Evolutionary conservation across 2,888 invertebrate genomes (phyloP).

Genomic region (Nemapogon koenigi): DNA sequence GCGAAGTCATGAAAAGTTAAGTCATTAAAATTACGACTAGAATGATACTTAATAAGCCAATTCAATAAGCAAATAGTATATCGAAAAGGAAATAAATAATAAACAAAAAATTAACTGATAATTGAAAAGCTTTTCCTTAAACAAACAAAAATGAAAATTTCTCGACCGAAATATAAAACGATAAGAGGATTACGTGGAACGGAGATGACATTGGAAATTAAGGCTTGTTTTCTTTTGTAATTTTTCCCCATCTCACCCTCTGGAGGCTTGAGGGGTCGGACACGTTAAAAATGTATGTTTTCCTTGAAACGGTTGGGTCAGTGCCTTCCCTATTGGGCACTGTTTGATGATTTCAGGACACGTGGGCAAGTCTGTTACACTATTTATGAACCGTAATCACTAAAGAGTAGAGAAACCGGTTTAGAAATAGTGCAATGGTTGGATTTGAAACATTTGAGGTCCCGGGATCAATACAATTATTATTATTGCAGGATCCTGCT

Average conservation of each 20-base stretch:
- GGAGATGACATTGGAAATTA: conserved; percentile 66
- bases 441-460: too few species aligned
- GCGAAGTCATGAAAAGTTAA: too few species aligned
- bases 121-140: conserved; percentile 33
- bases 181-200: conserved; percentile 63
- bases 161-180: conserved; percentile 61
- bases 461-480: too few species aligned
- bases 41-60: too few species aligned
- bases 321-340: conserved; percentile 21
- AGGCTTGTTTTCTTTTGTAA: conserved; percentile 64
- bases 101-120: conserved; percentile 5
- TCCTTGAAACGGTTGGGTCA: conserved; percentile 25
- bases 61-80: too few species aligned
- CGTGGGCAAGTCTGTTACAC: conserved; percentile 24
- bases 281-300: conserved; percentile 60
- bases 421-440: too few species aligned
- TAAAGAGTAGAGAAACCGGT: too few species aligned
- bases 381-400: conserved; percentile 25
- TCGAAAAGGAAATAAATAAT: too few species aligned
- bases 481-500: too few species aligned
- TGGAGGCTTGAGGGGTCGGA: conserved; percentile 26
- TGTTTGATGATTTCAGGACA: conserved; percentile 26
- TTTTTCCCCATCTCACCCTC: conserved; percentile 55
- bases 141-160: conserved; percentile 61
- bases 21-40: too few species aligned